phyloP scores from a whole-genome alignment of 1,140 invertebrate species.

The Gryon sp. region DNA sequence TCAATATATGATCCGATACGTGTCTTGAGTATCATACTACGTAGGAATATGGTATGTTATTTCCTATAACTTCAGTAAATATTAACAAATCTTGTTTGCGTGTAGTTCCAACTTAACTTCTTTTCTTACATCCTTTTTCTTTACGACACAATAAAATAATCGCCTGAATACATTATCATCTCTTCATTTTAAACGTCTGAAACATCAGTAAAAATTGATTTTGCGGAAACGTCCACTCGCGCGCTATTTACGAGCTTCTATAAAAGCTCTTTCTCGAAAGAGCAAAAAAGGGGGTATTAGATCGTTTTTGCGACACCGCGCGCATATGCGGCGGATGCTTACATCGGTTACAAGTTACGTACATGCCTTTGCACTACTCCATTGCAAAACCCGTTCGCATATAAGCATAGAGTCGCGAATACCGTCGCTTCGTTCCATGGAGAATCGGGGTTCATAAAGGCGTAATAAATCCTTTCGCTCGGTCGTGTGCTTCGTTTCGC shows the following conservation, averaged over 20 bases:
- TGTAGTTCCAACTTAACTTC: too few relatives aligned
- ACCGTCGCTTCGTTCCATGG: constrained; percentile 47
- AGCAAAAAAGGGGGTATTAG: constrained; percentile 33
- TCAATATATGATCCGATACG: too few relatives aligned
- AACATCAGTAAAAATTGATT: constrained; percentile 34
- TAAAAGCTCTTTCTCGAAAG: constrained; percentile 31
- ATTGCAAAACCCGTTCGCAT: too few relatives aligned
- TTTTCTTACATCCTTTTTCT: too few relatives aligned
- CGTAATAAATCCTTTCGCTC: constrained; percentile 60
- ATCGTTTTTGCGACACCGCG: constrained; percentile 22
- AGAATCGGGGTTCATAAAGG: constrained; percentile 59
- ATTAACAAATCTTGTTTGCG: too few relatives aligned
- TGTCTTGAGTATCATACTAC: too few relatives aligned
- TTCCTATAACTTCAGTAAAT: too few relatives aligned
- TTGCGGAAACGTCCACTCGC: constrained; percentile 9
- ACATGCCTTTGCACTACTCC: constrained; percentile 49
- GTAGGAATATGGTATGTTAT: too few relatives aligned
- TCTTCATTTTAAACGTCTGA: constrained; percentile 26
- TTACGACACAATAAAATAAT: neutral
- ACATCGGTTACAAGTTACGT: constrained; percentile 47
- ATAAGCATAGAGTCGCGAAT: constrained; percentile 30
- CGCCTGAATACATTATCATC: constrained; percentile 20
- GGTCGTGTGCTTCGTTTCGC: constrained; percentile 51
- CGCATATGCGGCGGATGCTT: constrained; percentile 20
- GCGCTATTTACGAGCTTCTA: constrained; percentile 35